Conservation (phyloP, 2,113 vertebrate species). For the Synchiropus splendidus region DNA sequence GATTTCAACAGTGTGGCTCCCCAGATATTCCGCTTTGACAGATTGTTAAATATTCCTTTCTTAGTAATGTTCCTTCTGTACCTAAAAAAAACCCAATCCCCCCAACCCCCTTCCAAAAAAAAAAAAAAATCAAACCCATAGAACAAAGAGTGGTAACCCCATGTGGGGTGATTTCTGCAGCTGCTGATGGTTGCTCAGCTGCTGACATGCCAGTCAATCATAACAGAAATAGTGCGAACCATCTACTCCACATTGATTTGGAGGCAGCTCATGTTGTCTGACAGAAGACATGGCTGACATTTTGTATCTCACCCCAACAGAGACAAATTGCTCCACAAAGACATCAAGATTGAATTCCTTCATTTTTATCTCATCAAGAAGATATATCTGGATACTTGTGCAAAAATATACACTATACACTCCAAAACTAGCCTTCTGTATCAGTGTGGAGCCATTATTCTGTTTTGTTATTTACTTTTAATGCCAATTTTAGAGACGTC, state of each 20-base stretch:
- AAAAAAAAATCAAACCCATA: constrained; percentile 55
- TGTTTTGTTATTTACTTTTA: too few relatives aligned
- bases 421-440: not conserved
- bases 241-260: constrained; percentile 31
- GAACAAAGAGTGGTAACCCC: constrained; percentile 56
- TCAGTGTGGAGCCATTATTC: too few relatives aligned
- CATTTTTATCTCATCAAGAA: constrained; percentile 4
- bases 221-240: constrained; percentile 42
- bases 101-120: too few relatives aligned
- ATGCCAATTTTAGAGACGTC: too few relatives aligned
- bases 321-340: constrained; percentile 32
- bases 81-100: too few relatives aligned
- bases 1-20: constrained; percentile 48
- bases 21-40: constrained; percentile 49
- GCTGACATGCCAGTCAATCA: constrained; percentile 55
- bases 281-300: constrained; percentile 32
- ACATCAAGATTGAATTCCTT: constrained; percentile 3
- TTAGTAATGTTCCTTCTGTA: constrained; percentile 54
- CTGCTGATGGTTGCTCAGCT: constrained; percentile 51
- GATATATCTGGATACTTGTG: not conserved
- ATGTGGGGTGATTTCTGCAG: constrained; percentile 49
- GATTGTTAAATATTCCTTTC: constrained; percentile 58
- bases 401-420: not conserved
- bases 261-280: constrained; percentile 30
- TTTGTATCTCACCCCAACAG: constrained; percentile 37